phyloP scores from a whole-genome alignment of 2,797 vertebrate genomes.

The Melanogrammus aeglefinus region DNA sequence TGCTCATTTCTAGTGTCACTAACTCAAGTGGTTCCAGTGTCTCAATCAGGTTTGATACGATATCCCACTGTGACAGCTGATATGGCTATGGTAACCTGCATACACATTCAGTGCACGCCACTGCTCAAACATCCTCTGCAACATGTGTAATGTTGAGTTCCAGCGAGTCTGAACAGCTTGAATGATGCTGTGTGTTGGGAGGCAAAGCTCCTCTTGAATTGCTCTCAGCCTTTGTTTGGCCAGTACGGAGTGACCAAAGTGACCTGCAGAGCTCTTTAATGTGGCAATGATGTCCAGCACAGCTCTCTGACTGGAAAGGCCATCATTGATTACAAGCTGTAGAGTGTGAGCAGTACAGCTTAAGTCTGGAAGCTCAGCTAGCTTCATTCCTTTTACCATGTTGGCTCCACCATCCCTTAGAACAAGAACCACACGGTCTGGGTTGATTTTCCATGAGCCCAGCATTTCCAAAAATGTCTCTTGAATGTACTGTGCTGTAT shows the following conservation, averaged over 20 bases:
- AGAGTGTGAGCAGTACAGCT: no score
- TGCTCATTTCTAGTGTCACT: constrained; percentile 32
- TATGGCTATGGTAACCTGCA: constrained; percentile 18
- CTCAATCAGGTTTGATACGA: constrained; percentile 26
- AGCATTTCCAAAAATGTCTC: constrained; percentile 28
- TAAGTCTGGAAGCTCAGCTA: constrained; percentile 25
- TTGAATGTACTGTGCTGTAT: constrained; percentile 19
- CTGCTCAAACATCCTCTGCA: constrained; percentile 29
- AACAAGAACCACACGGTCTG: constrained; percentile 17
- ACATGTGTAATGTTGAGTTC: constrained; percentile 34
- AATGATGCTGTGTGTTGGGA: constrained; percentile 23
- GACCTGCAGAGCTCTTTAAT: constrained; percentile 18
- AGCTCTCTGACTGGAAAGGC: constrained; percentile 25
- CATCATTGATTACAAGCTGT: constrained; percentile 29
- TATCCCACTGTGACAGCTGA: constrained; percentile 23
- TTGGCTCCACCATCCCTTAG: constrained; percentile 26
- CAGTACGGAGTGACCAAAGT: constrained; percentile 28
- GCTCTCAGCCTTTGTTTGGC: constrained; percentile 13
- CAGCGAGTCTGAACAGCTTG: constrained; percentile 20
- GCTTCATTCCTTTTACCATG: constrained; percentile 23
- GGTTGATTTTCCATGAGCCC: constrained; percentile 18
- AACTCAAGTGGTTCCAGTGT: constrained; percentile 28
- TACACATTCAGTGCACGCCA: constrained; percentile 27
- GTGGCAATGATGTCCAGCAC: constrained; percentile 15
- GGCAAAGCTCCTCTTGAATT: constrained; percentile 23